Conservation (phyloP, 2,113 vertebrate genomes). For the Rallus limicola region DNA sequence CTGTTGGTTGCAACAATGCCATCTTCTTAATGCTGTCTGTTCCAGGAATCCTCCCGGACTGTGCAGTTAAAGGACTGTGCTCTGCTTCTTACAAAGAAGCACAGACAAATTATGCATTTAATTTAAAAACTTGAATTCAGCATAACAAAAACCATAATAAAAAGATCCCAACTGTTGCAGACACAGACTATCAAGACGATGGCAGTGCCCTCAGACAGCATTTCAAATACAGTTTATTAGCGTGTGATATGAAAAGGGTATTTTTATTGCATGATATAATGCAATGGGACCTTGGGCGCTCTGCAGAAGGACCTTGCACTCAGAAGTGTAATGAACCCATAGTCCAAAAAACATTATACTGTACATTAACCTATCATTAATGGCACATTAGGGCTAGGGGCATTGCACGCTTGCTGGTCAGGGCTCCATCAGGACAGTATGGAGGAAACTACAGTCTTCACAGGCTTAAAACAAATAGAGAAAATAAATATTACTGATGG, state of each 20-base stretch:
- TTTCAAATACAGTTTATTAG: constrained; percentile 86
- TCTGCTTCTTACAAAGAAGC: background rate
- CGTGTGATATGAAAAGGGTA: constrained; percentile 83
- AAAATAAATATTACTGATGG: constrained; percentile 76
- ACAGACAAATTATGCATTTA: background rate
- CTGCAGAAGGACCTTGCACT: constrained; percentile 82
- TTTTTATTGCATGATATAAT: constrained; percentile 85
- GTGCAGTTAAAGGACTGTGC: background rate
- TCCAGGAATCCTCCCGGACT: background rate
- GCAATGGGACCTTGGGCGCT: constrained; percentile 81
- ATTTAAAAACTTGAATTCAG: background rate
- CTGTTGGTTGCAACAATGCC: background rate
- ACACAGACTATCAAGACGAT: constrained; percentile 32
- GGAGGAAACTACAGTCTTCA: constrained; percentile 67
- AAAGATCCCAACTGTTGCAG: constrained; percentile 76
- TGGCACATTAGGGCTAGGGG: constrained; percentile 83
- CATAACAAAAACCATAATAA: constrained; percentile 24
- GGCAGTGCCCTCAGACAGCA: constrained; percentile 70
- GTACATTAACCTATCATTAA: constrained; percentile 86
- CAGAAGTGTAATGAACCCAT: constrained; percentile 84
- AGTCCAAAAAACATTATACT: constrained; percentile 82
- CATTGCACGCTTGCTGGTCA: constrained; percentile 81
- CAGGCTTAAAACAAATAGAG: constrained; percentile 76
- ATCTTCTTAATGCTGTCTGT: background rate
- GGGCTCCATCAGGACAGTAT: constrained; percentile 80